Evolutionary conservation across 2,888 invertebrate genomes (phyloP).

Genomic region (Mesorhabditis spiculigera): DNA sequence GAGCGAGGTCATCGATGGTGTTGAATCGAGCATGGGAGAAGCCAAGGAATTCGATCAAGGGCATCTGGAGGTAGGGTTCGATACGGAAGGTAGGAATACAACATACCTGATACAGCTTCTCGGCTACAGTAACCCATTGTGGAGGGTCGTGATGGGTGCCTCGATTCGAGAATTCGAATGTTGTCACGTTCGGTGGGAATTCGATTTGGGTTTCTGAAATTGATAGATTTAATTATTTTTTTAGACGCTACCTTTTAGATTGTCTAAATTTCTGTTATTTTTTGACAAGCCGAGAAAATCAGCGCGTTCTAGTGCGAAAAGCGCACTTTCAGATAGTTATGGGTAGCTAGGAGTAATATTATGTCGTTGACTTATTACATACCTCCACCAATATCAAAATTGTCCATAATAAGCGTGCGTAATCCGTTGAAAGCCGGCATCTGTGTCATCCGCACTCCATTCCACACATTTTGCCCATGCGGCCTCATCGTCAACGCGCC

Average conservation of each 20-base stretch:
- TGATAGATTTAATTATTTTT: no score
- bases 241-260: no score
- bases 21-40: neutral
- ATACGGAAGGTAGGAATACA: neutral
- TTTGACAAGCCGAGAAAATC: no score
- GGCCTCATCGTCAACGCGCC: neutral
- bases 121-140: neutral
- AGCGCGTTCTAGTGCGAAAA: no score
- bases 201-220: neutral
- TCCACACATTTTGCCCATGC: neutral
- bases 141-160: neutral
- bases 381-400: neutral
- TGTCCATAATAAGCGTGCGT: neutral
- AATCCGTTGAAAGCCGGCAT: neutral
- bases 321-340: no score
- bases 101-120: neutral
- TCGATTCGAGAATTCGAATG: neutral
- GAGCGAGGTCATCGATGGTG: constrained; percentile 1
- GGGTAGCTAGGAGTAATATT: no score
- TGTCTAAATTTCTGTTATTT: no score
- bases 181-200: neutral
- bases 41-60: neutral
- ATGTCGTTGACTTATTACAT: no score
- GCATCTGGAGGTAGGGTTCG: neutral
- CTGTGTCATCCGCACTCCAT: neutral